These are phyloP conservation scores for Apogon talboti DNA, from an alignment of 2,797 vertebrate genomes.

Conservation along the genomic window DNA sequence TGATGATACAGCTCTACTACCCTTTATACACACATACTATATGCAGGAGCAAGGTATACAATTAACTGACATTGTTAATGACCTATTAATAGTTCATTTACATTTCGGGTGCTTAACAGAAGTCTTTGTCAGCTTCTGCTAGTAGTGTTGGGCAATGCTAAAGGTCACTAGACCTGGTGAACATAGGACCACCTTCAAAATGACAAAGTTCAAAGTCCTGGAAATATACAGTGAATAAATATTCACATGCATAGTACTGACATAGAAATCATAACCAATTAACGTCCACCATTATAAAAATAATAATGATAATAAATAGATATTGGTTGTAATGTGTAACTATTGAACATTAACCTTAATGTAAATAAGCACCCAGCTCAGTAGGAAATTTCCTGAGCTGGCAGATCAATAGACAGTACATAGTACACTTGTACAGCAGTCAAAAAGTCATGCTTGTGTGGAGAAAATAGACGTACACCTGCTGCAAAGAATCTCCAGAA, in stretches of 20 bases:
- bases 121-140: neutral
- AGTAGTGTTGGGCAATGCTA: too few relatives aligned
- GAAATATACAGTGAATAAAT: too few relatives aligned
- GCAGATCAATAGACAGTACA: neutral
- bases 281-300: neutral
- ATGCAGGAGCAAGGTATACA: neutral
- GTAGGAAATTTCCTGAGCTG: neutral
- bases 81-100: neutral
- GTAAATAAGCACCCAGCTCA: conserved; percentile 31
- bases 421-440: neutral
- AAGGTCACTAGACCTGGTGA: too few relatives aligned
- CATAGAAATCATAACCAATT: too few relatives aligned
- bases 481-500: too few relatives aligned
- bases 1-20: neutral
- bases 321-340: neutral
- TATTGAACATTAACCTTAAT: conserved; percentile 44
- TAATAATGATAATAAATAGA: neutral
- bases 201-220: too few relatives aligned
- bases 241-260: too few relatives aligned
- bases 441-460: neutral
- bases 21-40: neutral
- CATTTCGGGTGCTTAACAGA: neutral
- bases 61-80: too few relatives aligned
- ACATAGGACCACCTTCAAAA: too few relatives aligned
- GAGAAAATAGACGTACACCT: too few relatives aligned